Conservation (phyloP, 2,888 invertebrate species). For the Tanypteryx hageni region DNA sequence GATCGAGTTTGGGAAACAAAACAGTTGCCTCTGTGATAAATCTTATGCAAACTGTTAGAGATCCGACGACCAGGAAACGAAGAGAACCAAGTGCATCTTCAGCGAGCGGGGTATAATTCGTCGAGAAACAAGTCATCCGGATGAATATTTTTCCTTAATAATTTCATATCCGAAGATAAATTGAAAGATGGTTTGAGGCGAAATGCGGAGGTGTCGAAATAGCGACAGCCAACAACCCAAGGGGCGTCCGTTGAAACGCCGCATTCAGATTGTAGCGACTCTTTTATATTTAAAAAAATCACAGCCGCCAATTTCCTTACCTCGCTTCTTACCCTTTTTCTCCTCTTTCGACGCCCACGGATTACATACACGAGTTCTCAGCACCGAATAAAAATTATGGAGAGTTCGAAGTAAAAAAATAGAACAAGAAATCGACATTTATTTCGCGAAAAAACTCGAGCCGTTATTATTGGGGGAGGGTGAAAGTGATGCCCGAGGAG, state of each 20-base stretch:
- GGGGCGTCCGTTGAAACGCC: background rate
- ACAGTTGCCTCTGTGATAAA: too few relatives aligned
- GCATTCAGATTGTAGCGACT: background rate
- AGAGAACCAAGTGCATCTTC: too few relatives aligned
- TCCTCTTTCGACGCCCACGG: background rate
- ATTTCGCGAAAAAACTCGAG: background rate
- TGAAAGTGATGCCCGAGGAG: constrained; percentile 38
- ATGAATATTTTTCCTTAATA: background rate
- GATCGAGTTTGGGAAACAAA: too few relatives aligned
- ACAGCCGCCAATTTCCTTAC: constrained; percentile 16
- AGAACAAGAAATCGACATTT: background rate
- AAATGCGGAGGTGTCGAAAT: constrained; percentile 6
- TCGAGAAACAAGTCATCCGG: background rate
- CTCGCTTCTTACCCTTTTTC: background rate
- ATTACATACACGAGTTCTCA: constrained; percentile 11
- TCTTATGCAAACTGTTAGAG: too few relatives aligned
- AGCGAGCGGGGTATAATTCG: background rate
- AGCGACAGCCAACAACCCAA: background rate
- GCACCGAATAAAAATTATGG: constrained; percentile 21
- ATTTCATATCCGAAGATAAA: constrained; percentile 1
- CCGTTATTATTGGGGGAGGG: constrained; percentile 43
- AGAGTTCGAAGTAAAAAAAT: background rate
- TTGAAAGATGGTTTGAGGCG: background rate
- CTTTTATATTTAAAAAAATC: background rate
- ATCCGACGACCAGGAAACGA: too few relatives aligned